A percentile compares a stretch with the other conserved stretches of the same genome.
Evolutionary conservation across 2,888 invertebrate species (phyloP).

Genomic region (Achlya flavicornis): DNA sequence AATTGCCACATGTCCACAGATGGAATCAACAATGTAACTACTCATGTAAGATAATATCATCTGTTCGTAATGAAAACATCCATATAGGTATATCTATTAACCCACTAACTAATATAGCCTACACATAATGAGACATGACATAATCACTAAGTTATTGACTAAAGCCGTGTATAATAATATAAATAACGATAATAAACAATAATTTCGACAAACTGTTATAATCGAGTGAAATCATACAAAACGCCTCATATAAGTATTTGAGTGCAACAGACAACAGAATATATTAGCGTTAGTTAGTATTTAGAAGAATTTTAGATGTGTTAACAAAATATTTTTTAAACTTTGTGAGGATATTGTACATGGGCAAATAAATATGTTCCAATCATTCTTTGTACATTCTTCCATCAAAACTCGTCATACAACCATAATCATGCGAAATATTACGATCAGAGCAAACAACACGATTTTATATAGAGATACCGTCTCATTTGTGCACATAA

Average conservation of each 20-base stretch:
- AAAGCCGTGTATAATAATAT: constrained; percentile 32
- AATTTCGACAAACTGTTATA: constrained; percentile 10
- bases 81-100: not conserved
- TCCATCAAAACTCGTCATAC: constrained; percentile 18
- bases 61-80: not conserved
- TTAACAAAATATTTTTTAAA: constrained; percentile 23
- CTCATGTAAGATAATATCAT: constrained; percentile 1
- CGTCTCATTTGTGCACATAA: constrained; percentile 8
- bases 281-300: constrained; percentile 1
- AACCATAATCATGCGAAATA: constrained; percentile 10
- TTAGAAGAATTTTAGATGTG: constrained; percentile 33
- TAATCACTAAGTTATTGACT: constrained; percentile 36
- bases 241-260: constrained; percentile 22
- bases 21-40: constrained; percentile 28
- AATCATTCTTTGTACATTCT: constrained; percentile 33
- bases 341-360: constrained; percentile 23
- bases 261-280: constrained; percentile 28
- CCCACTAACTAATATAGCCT: constrained; percentile 26
- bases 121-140: constrained; percentile 37
- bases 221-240: constrained; percentile 19
- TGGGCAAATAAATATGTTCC: constrained; percentile 38
- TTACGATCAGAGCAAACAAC: constrained; percentile 6
- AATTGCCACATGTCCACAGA: constrained; percentile 36
- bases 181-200: constrained; percentile 16
- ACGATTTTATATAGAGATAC: not conserved